phyloP scores from a whole-genome alignment of 2,888 invertebrate genomes.

The Globia sparganii region DNA sequence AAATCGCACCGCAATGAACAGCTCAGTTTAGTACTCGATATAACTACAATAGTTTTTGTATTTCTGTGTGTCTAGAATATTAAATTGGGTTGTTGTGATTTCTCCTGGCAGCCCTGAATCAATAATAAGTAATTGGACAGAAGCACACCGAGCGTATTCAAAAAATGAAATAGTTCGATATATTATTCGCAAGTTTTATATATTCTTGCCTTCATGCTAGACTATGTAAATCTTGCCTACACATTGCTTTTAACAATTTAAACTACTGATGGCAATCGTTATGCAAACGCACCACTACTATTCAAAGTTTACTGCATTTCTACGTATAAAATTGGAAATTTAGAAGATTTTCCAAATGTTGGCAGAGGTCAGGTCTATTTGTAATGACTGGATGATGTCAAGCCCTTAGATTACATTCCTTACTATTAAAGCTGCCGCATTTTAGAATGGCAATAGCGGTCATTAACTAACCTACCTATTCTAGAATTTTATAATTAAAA shows the following conservation, averaged over 20 bases:
- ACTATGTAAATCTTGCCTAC: neutral
- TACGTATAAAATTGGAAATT: too few species aligned
- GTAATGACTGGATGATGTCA: too few species aligned
- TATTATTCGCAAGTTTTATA: neutral
- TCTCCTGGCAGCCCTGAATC: conserved; percentile 74
- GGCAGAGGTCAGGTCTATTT: too few species aligned
- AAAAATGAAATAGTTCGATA: neutral
- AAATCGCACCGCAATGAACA: neutral
- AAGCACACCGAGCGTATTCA: conserved; percentile 59
- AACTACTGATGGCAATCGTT: neutral
- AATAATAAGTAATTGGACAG: conserved; percentile 69
- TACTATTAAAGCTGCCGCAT: too few species aligned
- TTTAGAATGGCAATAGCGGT: neutral
- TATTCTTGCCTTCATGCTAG: neutral
- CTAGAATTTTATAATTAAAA: too few species aligned
- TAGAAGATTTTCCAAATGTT: too few species aligned
- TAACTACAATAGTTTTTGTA: neutral
- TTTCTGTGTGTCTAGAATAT: conserved; percentile 40
- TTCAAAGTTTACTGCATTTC: neutral
- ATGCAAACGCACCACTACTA: neutral
- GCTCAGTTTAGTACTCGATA: neutral
- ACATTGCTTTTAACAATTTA: neutral
- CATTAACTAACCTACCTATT: neutral
- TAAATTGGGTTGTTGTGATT: conserved; percentile 74
- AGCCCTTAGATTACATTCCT: too few species aligned